Evolutionary conservation across 2,888 invertebrate species (phyloP), one percentile per base, ranked within the genome.

Genomic region (Drosophila subquinaria): DNA sequence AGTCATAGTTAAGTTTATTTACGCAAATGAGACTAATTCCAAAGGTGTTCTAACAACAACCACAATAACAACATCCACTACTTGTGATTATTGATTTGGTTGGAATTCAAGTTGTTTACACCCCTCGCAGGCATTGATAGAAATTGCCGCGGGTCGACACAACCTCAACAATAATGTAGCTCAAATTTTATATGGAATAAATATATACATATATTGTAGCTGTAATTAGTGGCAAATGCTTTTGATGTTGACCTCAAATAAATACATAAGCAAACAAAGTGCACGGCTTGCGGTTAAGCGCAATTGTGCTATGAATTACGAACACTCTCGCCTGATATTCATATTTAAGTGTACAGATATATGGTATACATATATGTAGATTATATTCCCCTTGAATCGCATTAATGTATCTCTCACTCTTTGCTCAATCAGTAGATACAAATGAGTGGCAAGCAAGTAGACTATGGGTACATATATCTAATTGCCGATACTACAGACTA

Each of bases 181-280:
- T 33, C 23, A 51, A 33, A 30, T 42, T 10, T 10, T 36, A 30
- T 13, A 48, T 59, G 52, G 8, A 30, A 30, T 36, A 23, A 43
- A 59, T 61, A 47, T 38, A 43, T 61, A 47, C 33, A 43, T 53
- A 45, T 20, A 59, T 52, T 33, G 62, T 53, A 52, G 59, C 53
- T 61, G 77, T 82, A 89, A 89, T 85, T 85, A 86, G 83, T 70
- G 55, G 67, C 73, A 73, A 81, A 68, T 75, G 74, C 61, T 61
- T 71, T 73, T 71, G 55, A 68, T 87, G 73, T 83, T 89, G 88
- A 87, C 81, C 88, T 76, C 73, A 76, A 73, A 60, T 69, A 69
- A 67, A 62, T 52, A 56, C 51, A 38, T 30, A 64, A 38, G 38
- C 43, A 42, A 57, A 60, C 40, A 71, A 56, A 67, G 53, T 40